Evolutionary conservation across 1,140 invertebrate genomes (phyloP), one percentile per base, ranked within the genome.

Genomic region (Drosophila cardini): DNA sequence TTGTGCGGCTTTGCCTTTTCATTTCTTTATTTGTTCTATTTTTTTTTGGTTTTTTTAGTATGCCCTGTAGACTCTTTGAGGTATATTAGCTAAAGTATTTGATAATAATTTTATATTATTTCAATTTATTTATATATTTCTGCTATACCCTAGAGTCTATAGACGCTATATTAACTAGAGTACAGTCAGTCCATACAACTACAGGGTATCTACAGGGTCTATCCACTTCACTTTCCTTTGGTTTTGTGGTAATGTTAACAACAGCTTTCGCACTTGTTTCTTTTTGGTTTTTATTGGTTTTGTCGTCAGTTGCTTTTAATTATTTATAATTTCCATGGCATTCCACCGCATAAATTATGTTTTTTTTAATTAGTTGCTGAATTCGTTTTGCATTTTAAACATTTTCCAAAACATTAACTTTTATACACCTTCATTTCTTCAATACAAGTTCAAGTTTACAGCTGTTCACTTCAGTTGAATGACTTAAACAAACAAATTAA

Each of bases 291-390:
- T 40, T 40, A 40, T 40, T n/a, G 38, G 38, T 13, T 40, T 62
- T 70, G 64, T 5, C 9, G 11, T 36, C 3, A 26, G 21, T 26
- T 26, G 21, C 26, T 42, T 56, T 15, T 32, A 21, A 56, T 40
- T 34, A 36, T 45, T 52, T 42, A 42, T 18, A 43, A 63, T 76
- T 36, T 75, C 50, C 5, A 52, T 61, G 11, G 18, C 34, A 4
- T 42, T 58, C 26, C 34, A 34, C 42, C 42, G 68, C 72, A 85
- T 85, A 53, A 56, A 74, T 78, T 82, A 76, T 72, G 50, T 40
- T 56, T 42, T 63, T 63, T 76, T 78, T 81, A 72, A 85, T 71
- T 72, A 75, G 48, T 45, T 30, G 55, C 15, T 26, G 46, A 26
- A 34, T 60, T 64, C 60, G 56, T 5, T 48, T 76, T 78, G 61